A percentile compares a stretch with the other conserved stretches of the same genome.
These are phyloP conservation scores for Neuroterus valhalla DNA, from an alignment of 1,140 invertebrate species.

Conservation along the genomic window DNA sequence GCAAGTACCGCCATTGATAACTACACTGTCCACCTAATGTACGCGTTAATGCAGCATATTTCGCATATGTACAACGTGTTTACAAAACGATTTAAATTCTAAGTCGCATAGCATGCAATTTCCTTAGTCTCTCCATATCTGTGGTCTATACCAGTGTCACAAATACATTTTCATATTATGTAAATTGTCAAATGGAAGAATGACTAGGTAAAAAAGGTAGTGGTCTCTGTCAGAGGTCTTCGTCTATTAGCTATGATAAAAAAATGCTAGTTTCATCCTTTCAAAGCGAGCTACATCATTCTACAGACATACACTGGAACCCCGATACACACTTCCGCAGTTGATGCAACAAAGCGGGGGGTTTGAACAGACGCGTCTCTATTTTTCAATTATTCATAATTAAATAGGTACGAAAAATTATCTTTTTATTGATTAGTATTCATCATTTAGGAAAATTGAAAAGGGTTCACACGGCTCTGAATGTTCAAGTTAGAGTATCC, in stretches of 20 bases:
- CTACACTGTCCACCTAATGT: constrained; percentile 50
- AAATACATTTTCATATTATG: not conserved
- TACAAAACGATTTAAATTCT: constrained; percentile 17
- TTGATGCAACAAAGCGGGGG: no score
- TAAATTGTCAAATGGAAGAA: not conserved
- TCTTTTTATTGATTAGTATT: no score
- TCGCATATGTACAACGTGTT: constrained; percentile 20
- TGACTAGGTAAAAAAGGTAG: not conserved
- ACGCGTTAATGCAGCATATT: constrained; percentile 33
- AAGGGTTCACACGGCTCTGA: no score
- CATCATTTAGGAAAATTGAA: no score
- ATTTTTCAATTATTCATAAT: no score
- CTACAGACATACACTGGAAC: no score
- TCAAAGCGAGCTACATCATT: no score
- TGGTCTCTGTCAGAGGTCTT: not conserved
- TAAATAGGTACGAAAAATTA: no score
- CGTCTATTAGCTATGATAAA: no score
- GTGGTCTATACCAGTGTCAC: not conserved
- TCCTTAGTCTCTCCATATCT: not conserved
- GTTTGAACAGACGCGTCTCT: no score
- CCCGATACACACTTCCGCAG: no score
- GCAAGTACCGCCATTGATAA: constrained; percentile 54
- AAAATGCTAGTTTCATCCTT: not conserved
- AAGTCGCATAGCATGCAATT: not conserved
- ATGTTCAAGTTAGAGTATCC: no score